A percentile compares a stretch with the other conserved stretches of the same genome.
phyloP scores from a whole-genome alignment of 2,888 invertebrate species.

The Subacronicta megacephala region DNA sequence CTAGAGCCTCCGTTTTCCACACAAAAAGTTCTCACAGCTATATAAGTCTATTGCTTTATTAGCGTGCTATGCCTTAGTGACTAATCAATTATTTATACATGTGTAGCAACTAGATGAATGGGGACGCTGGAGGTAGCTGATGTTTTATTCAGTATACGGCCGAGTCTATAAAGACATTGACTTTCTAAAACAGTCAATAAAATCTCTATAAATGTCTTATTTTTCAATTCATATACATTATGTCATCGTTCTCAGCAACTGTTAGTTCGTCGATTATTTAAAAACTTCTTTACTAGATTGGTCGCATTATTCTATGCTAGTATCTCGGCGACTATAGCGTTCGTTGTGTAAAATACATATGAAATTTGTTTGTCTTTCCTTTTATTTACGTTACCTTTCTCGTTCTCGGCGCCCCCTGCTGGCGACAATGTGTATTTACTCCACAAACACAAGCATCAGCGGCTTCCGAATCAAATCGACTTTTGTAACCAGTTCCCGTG shows the following conservation, averaged over 20 bases:
- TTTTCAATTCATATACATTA: constrained; percentile 12
- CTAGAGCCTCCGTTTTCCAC: background rate
- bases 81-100: constrained; percentile 26
- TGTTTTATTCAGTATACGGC: constrained; percentile 38
- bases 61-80: constrained; percentile 13
- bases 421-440: constrained; percentile 59
- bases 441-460: constrained; percentile 45
- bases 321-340: constrained; percentile 38
- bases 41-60: constrained; percentile 18
- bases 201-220: constrained; percentile 11
- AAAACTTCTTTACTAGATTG: background rate
- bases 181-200: constrained; percentile 29
- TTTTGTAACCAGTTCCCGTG: constrained; percentile 55
- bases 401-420: constrained; percentile 19
- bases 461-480: constrained; percentile 61
- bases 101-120: constrained; percentile 21
- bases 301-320: constrained; percentile 39
- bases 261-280: constrained; percentile 1
- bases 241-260: constrained; percentile 7
- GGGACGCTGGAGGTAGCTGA: constrained; percentile 18
- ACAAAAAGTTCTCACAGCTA: constrained; percentile 5
- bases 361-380: constrained; percentile 48
- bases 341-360: constrained; percentile 59
- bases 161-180: constrained; percentile 26
- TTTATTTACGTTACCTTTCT: constrained; percentile 58